Evolutionary conservation across 1,140 invertebrate species (phyloP), one percentile per base, ranked within the genome.

Genomic region (Diabrotica virgifera): DNA sequence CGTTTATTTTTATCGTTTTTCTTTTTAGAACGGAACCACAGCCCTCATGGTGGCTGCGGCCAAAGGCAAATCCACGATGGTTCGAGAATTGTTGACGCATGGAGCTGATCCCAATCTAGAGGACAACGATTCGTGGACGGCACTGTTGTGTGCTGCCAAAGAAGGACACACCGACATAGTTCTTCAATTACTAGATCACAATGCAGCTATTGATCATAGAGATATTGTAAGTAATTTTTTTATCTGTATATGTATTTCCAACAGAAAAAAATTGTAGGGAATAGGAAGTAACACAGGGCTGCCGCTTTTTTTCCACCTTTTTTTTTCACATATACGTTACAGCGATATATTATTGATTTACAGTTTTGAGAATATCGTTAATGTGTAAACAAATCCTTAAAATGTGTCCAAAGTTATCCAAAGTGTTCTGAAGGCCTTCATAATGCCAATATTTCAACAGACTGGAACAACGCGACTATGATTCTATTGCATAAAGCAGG

Each of bases 121-220:
- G 73, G 95, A 97, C 79, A 85, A 86, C 84, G 96, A 99, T 78
- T 92, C 93, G 70, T 99, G 96, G 96, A 93, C 91, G 36, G 86
- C 95, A 5, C 79, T 99, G 50, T 81, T 96, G 52, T 93, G 92
- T 80, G 95, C 96, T 9, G 86, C 95, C 0, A 95, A 95, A 73
- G 91, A 93, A 76, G 96, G 96, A 0, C 87, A 94, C 79, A 82
- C 88, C 13, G 89, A 94, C 65, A 86, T 97, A 54, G 92, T 92
- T 24, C 81, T 87, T 58, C 86, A 95, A 72, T 80, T 99, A 7
- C 76, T 98, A 5, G 94, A 97, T 69, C 89, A 93, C 79, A 91
- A 91, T 36, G 94, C 94, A 3, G 80, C 86, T 52, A 86, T 98
- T 54, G 94, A 99, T 75, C 92, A 97, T 69, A 87, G 91, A 70